Percentiles rank a stretch among this genome's conserved stretches.
phyloP scores from a whole-genome alignment of 2,797 vertebrate genomes.

The Coreius guichenoti region DNA sequence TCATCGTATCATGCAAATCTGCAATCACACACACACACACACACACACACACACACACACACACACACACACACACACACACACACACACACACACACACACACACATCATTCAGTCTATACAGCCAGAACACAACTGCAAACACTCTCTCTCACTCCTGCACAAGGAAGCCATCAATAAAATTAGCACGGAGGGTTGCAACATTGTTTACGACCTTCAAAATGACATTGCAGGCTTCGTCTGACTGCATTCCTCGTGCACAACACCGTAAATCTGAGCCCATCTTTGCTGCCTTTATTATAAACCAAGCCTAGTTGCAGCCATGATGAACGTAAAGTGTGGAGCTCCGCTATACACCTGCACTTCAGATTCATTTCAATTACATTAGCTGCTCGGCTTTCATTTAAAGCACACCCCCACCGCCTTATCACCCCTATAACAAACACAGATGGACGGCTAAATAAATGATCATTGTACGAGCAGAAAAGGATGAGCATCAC shows the following conservation, averaged over 20 bases:
- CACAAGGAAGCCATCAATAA: constrained; percentile 60
- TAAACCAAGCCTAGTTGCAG: constrained; percentile 67
- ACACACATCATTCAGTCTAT: constrained; percentile 29
- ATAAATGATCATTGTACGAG: constrained; percentile 46
- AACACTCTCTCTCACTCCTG: constrained; percentile 25
- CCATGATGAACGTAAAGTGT: constrained; percentile 73
- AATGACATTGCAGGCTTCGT: constrained; percentile 64
- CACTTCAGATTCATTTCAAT: constrained; percentile 71
- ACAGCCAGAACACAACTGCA: constrained; percentile 9
- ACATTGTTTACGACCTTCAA: constrained; percentile 72
- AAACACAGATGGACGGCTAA: constrained; percentile 54
- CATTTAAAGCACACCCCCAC: constrained; percentile 64
- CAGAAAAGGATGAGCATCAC: constrained; percentile 31
- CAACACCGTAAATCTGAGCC: constrained; percentile 59
- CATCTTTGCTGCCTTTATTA: constrained; percentile 61
- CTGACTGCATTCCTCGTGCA: constrained; percentile 52
- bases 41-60: too few species aligned
- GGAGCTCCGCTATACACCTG: constrained; percentile 67
- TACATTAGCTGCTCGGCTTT: constrained; percentile 72
- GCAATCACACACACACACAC: not conserved
- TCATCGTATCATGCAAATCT: not conserved
- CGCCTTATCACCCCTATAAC: constrained; percentile 55
- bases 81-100: constrained; percentile 16
- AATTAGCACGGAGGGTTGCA: constrained; percentile 62
- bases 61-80: constrained; percentile 10